Evolutionary conservation across 1,140 invertebrate genomes (phyloP), one percentile per base, ranked within the genome.

Genomic region (Trachelipus rathkii): DNA sequence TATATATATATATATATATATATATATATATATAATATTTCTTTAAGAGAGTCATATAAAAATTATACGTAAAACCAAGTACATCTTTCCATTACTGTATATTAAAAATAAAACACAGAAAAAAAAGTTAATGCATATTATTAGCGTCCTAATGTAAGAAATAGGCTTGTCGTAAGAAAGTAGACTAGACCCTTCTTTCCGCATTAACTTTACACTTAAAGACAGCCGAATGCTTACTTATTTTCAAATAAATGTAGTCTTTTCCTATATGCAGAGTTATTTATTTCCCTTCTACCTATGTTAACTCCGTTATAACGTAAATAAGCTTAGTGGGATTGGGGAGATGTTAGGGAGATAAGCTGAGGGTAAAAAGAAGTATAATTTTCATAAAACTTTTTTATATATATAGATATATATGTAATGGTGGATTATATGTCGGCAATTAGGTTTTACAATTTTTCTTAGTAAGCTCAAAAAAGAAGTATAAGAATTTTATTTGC

Each of bases 1-100:
- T 60, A 60, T 60, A 60, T 60, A 60, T 60, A 60, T 60, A 60
- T 60, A 60, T 60, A 19, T 60, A 60, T 60, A 60, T 60, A 60
- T 60, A 60, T 60, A 60, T 60, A 60, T 60, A 60, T 60, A 60
- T 60, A 15, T 15, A 60, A 19, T 60, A 60, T 60, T 2, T 60
- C 50, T 60, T 13, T 19, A 60, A 15, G 19, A 15, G 19, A 2
- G 50, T 15, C 19, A 60, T 60, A 60, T 60, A 60, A 60, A 60
- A 60, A 60, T 15, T 3, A 60, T 60, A 60, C 8, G 1, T 13
- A 60, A 13, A 60, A 60, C 2, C 11, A 60, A 60, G 50, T 60
- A 60, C 50, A 60, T 8, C 11, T 60, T 15, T 60, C 50, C 50
- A 60, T 60, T 60, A 60, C 50, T 15, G 19, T 13, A 60, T 60